These are phyloP conservation scores for Bolinopsis microptera DNA, from an alignment of 37 sponge, comb jelly and placozoan species.

Conservation along the genomic window DNA sequence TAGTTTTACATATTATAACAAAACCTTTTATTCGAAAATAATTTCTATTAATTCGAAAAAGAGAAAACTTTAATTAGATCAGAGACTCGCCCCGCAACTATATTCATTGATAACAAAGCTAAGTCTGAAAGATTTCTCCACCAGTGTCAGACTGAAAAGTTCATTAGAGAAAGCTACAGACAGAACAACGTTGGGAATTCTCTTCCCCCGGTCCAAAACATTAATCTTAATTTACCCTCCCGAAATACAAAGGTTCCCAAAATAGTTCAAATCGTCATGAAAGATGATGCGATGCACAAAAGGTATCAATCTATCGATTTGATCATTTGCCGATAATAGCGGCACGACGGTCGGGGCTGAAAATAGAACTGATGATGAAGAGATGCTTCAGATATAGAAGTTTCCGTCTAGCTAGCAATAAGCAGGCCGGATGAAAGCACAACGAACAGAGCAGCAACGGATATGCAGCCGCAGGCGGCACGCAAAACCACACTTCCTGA, in stretches of 20 bases:
- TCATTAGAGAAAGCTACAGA: not conserved
- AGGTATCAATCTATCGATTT: not conserved
- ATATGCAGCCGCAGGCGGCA: too few species aligned
- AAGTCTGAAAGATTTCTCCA: not conserved
- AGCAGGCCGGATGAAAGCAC: too few species aligned
- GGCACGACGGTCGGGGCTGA: not conserved
- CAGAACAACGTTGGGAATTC: not conserved
- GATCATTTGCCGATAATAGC: not conserved
- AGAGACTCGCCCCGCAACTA: not conserved
- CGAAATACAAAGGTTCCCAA: not conserved
- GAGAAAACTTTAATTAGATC: not conserved
- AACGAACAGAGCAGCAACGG: too few species aligned
- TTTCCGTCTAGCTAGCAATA: not conserved
- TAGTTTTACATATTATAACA: not conserved
- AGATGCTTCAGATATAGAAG: not conserved
- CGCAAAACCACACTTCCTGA: not conserved
- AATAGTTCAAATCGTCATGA: not conserved
- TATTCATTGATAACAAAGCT: not conserved
- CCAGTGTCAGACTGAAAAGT: not conserved
- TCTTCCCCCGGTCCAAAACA: not conserved
- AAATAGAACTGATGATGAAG: not conserved
- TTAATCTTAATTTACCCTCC: not conserved
- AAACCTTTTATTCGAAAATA: not conserved
- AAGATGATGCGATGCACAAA: not conserved
- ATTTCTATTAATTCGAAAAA: not conserved